Evolutionary conservation across 1,140 invertebrate genomes (phyloP), one percentile per base, ranked within the genome.

Genomic region (Vollenhovia emeryi): DNA sequence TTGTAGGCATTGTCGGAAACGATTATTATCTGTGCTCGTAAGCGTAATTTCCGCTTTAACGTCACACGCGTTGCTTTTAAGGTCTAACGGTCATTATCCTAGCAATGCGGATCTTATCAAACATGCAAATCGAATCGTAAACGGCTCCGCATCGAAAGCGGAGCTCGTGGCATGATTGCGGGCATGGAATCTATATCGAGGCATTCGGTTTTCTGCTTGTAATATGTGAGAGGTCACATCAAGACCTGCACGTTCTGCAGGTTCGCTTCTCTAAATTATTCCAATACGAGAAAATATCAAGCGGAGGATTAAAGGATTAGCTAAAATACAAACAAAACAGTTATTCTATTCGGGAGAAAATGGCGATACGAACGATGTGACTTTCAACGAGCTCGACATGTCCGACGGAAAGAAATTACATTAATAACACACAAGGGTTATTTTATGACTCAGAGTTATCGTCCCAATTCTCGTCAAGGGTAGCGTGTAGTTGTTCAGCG

Each of bases 111-210:
- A 84, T 87, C 86, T 87, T 87, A 87, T 87, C 74, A 84, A 43
- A n/a, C 57, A 88, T 88, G 87, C 87, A 85, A 88, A 87, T 78
- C 86, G 50, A 73, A 85, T 88, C 73, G 66, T 88, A 88, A 88
- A 88, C 71, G 80, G 24, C 24, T 74, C 36, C 55, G 64, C 86
- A 45, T 87, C 33, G 79, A 57, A 84, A 87, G 62, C 57, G 21
- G 27, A 78, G 59, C 50, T 87, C 57, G 48, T 21, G 52, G 52
- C n/a, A 43, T 60, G 86, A 84, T 84, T 84, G 55, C 62, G 45
- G n/a, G 78, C n/a, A 80, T 43, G 13, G 24, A 62, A 43, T 76
- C 55, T 76, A 76, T 45, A 76, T 45, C 36, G 36, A 75, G 18
- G 6, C 3, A 0, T 75, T 75, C n/a, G 24, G 74, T 76, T 52